These are phyloP conservation scores for Aldrovandia affinis DNA, from an alignment of 2,797 vertebrate genomes.

Conservation along the genomic window DNA sequence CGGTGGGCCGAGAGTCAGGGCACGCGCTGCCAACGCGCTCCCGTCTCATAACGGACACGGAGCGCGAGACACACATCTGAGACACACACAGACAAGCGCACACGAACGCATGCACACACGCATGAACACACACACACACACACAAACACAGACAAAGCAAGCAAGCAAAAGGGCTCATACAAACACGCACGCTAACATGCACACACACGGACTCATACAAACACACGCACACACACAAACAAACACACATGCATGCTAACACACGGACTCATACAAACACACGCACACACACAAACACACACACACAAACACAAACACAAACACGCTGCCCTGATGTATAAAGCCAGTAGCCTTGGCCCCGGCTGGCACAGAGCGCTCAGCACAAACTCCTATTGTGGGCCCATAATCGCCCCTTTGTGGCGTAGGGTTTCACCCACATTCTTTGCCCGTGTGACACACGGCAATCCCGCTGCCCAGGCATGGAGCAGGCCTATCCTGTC, in stretches of 20 bases:
- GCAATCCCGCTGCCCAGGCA: constrained; percentile 16
- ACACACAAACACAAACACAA: constrained; percentile 27
- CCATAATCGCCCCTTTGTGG: constrained; percentile 48
- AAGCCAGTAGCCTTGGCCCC: constrained; percentile 62
- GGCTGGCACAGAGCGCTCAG: constrained; percentile 34
- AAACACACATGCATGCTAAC: background rate
- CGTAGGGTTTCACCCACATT: constrained; percentile 45
- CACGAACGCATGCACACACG: background rate
- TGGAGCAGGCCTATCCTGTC: constrained; percentile 45
- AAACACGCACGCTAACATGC: constrained; percentile 42
- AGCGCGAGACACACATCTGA: too few species aligned
- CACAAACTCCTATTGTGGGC: constrained; percentile 52
- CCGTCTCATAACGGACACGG: too few species aligned
- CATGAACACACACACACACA: constrained; percentile 37
- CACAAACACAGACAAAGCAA: constrained; percentile 34
- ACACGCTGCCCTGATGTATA: constrained; percentile 37
- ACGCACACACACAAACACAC: constrained; percentile 31
- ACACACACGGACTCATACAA: constrained; percentile 21
- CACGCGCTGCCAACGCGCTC: too few species aligned
- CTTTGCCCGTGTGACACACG: constrained; percentile 17
- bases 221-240: background rate
- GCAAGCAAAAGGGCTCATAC: background rate
- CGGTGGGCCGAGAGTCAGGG: too few species aligned
- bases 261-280: constrained; percentile 24
- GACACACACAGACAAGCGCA: background rate